A percentile compares a stretch with the other conserved stretches of the same genome.
These are phyloP conservation scores for Sebastes steindachneri DNA, from an alignment of 2,797 vertebrate species.

Conservation along the genomic window DNA sequence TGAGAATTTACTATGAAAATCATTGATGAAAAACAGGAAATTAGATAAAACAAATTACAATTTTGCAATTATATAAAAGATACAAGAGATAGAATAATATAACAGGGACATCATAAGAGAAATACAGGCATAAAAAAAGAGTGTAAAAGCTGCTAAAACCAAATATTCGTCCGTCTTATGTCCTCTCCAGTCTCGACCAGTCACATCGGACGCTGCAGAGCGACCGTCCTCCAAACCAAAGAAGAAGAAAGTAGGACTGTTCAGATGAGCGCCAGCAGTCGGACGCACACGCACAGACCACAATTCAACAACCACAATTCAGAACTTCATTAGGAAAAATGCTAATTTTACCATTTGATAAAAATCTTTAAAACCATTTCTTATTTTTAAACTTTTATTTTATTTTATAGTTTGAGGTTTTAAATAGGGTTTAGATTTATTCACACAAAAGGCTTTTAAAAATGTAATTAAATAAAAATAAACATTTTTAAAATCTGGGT, in stretches of 20 bases:
- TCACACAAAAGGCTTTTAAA: background rate
- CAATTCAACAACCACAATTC: background rate
- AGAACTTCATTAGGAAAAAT: background rate
- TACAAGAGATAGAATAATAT: background rate
- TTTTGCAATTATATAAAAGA: too few species aligned
- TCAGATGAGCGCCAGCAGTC: conserved; percentile 65
- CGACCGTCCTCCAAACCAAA: conserved; percentile 68
- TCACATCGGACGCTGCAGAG: conserved; percentile 5
- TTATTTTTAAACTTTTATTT: conserved; percentile 7
- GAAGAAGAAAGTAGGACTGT: conserved; percentile 85
- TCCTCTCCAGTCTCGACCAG: conserved; percentile 27
- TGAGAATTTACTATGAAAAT: too few species aligned
- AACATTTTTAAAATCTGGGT: background rate
- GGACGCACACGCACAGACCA: background rate
- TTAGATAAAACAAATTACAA: too few species aligned
- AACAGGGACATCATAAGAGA: background rate
- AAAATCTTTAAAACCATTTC: background rate
- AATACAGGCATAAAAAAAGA: background rate
- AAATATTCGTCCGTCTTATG: background rate
- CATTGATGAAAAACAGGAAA: too few species aligned
- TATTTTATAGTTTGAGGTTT: background rate
- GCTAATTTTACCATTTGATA: background rate
- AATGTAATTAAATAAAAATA: background rate
- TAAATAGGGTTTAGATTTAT: background rate
- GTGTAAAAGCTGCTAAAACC: background rate